These are phyloP conservation scores for Nymphalis urticae DNA, from an alignment of 2,888 invertebrate species.

Conservation along the genomic window DNA sequence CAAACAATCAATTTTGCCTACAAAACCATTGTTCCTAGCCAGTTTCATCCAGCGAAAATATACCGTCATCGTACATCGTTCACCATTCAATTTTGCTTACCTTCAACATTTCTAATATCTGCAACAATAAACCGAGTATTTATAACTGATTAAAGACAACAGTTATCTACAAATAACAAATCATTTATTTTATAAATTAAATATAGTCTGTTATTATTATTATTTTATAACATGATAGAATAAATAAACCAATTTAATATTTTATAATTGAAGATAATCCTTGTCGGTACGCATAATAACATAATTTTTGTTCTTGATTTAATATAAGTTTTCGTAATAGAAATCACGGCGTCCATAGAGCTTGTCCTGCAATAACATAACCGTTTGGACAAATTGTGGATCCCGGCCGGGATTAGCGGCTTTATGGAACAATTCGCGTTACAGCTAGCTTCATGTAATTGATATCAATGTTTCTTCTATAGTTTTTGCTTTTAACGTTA, in stretches of 20 bases:
- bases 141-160: no score
- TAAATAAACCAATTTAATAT: not conserved
- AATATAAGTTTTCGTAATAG: slow-evolving; percentile 54
- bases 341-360: slow-evolving; percentile 64
- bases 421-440: slow-evolving; percentile 74
- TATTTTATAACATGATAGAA: not conserved
- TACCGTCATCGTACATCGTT: no score
- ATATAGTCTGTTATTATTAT: not conserved
- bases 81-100: no score
- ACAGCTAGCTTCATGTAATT: slow-evolving; percentile 60
- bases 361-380: slow-evolving; percentile 78
- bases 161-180: no score
- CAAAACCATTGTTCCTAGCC: no score
- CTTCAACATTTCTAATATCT: no score
- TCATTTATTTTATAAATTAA: no score
- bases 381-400: slow-evolving; percentile 79
- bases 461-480: slow-evolving; percentile 51
- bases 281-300: not conserved
- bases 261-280: not conserved
- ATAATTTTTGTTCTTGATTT: slow-evolving; percentile 8
- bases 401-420: slow-evolving; percentile 74
- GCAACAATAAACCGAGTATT: no score
- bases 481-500: not conserved
- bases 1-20: no score
- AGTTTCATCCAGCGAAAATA: no score